Percentiles rank a stretch among this genome's conserved stretches.
phyloP scores from a whole-genome alignment of 2,888 invertebrate genomes.

The Gastrophysa polygoni region DNA sequence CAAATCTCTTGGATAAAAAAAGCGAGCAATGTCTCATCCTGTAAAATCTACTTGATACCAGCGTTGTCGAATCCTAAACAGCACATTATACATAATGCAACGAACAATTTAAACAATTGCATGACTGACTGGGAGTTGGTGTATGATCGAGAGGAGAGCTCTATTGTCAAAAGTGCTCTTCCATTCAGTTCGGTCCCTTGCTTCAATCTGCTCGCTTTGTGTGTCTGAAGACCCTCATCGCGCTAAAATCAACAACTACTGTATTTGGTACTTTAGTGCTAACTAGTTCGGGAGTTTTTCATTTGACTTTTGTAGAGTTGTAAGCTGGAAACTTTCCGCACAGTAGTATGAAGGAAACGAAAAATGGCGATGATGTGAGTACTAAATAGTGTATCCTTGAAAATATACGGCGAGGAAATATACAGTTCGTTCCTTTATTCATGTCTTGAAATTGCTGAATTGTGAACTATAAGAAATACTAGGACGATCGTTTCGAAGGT shows the following conservation, averaged over 20 bases:
- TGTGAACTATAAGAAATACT: too few species aligned
- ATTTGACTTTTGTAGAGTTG: background rate
- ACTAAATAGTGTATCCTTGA: background rate
- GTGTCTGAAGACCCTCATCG: slow-evolving; percentile 13
- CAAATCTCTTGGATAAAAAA: too few species aligned
- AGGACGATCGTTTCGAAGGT: too few species aligned
- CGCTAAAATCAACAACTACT: slow-evolving; percentile 3
- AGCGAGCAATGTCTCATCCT: slow-evolving; percentile 7
- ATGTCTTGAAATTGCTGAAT: too few species aligned
- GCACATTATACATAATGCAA: slow-evolving; percentile 26
- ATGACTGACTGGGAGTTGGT: slow-evolving; percentile 6
- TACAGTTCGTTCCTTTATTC: too few species aligned
- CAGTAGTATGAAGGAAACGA: background rate
- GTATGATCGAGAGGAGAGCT: slow-evolving; percentile 10
- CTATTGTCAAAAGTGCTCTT: slow-evolving; percentile 26
- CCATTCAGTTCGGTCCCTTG: slow-evolving; percentile 31
- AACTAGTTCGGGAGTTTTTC: background rate
- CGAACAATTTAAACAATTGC: slow-evolving; percentile 28
- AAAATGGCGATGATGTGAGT: background rate
- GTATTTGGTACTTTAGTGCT: background rate
- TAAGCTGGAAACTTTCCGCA: background rate
- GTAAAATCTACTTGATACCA: background rate
- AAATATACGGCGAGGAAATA: too few species aligned
- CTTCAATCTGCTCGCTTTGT: slow-evolving; percentile 26
- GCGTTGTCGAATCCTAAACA: slow-evolving; percentile 16